Percentiles rank a stretch among this genome's conserved stretches.
Conservation (phyloP, 2,888 invertebrate genomes). For the Atrina japonica region DNA sequence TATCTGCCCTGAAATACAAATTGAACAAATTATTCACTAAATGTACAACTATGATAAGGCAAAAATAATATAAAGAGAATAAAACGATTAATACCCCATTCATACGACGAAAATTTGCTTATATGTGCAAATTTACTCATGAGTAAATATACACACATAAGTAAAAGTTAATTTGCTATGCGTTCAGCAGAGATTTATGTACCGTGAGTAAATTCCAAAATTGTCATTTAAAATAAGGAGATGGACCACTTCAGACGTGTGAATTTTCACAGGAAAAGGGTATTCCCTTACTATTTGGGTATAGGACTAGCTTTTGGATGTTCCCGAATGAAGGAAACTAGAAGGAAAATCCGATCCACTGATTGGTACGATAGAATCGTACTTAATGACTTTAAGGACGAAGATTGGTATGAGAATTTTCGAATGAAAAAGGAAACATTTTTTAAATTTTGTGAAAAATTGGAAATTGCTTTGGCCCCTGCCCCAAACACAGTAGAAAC, state of each 20-base stretch:
- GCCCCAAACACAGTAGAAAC: background rate
- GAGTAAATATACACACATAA: slow-evolving; percentile 5
- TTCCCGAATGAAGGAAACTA: slow-evolving; percentile 7
- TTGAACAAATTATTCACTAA: too few relatives aligned
- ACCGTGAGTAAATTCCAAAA: background rate
- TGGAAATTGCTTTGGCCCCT: slow-evolving; percentile 4
- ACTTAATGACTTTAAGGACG: background rate
- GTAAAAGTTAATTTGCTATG: slow-evolving; percentile 16
- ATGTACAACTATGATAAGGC: too few relatives aligned
- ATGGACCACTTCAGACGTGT: slow-evolving; percentile 6
- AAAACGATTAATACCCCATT: slow-evolving; percentile 2
- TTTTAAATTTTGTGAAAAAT: slow-evolving; percentile 2
- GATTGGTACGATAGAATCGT: slow-evolving; percentile 20
- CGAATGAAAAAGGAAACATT: slow-evolving; percentile 21
- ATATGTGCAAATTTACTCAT: background rate
- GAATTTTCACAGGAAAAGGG: slow-evolving; percentile 4
- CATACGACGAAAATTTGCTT: slow-evolving; percentile 5
- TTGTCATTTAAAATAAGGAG: background rate
- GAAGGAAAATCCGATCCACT: slow-evolving; percentile 8
- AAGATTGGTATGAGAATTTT: slow-evolving; percentile 20
- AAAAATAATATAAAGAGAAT: too few relatives aligned
- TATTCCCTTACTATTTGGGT: slow-evolving; percentile 12
- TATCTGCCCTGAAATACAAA: too few relatives aligned
- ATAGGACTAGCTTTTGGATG: background rate
- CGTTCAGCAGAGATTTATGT: slow-evolving; percentile 2